phyloP scores from a whole-genome alignment of 2,113 vertebrate species.

The Megatriorchis doriae region DNA sequence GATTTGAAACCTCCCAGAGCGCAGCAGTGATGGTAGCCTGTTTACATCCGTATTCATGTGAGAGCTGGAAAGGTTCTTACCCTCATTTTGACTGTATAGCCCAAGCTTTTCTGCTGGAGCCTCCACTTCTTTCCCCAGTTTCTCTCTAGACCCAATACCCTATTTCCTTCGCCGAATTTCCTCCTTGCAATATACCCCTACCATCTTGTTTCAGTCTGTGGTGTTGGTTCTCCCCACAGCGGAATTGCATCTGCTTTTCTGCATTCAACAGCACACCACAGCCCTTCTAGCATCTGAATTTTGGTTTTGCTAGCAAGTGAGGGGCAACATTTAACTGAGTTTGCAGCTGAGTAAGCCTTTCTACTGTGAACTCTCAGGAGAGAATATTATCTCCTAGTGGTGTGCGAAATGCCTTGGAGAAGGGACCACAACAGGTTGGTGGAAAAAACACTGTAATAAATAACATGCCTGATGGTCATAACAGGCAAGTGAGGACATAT shows the following conservation, averaged over 20 bases:
- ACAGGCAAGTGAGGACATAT: neutral
- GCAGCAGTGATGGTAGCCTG: neutral
- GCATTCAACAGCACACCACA: neutral
- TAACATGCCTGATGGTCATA: neutral
- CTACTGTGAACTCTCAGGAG: neutral
- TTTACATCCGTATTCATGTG: neutral
- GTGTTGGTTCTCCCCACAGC: neutral
- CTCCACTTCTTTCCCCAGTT: neutral
- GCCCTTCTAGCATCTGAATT: neutral
- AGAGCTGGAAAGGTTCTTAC: neutral
- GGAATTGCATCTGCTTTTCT: neutral
- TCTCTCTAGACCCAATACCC: neutral
- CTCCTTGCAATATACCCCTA: neutral
- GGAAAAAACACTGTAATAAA: conserved; percentile 1
- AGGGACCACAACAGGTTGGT: neutral
- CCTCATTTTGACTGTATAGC: neutral
- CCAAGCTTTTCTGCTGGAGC: neutral
- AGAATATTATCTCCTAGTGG: neutral
- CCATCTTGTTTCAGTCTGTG: neutral
- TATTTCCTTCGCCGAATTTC: neutral
- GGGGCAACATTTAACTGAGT: neutral
- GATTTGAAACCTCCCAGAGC: neutral
- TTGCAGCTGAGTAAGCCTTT: neutral
- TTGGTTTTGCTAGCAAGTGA: neutral
- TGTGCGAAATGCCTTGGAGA: neutral